These are phyloP conservation scores for Scotopteryx bipunctaria DNA, from an alignment of 2,888 invertebrate genomes.

Conservation along the genomic window DNA sequence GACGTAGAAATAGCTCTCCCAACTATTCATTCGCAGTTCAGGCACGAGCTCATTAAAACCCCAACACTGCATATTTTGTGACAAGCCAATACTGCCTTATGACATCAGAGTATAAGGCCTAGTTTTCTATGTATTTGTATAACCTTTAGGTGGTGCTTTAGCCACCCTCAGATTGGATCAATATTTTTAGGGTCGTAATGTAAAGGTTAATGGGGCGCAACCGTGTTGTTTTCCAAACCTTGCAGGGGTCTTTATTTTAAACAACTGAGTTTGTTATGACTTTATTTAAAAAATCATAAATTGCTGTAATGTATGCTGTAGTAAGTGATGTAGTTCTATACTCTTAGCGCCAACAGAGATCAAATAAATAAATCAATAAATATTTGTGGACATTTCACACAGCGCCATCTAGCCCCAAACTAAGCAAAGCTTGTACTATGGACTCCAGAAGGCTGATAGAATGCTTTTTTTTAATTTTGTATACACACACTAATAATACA, in stretches of 20 bases:
- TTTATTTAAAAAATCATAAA: too few species aligned
- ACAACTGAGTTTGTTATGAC: too few species aligned
- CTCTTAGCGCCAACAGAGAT: too few species aligned
- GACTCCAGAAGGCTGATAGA: too few species aligned
- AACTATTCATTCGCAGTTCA: slow-evolving; percentile 49
- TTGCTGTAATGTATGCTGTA: too few species aligned
- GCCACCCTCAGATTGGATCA: slow-evolving; percentile 25
- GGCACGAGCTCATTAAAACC: slow-evolving; percentile 54
- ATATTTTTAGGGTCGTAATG: slow-evolving; percentile 30
- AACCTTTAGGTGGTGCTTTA: background rate
- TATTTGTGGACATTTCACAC: too few species aligned
- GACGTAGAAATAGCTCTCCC: slow-evolving; percentile 34
- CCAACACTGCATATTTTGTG: slow-evolving; percentile 19
- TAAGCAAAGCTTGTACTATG: too few species aligned
- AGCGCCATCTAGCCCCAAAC: too few species aligned
- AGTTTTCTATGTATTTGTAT: background rate
- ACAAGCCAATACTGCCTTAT: slow-evolving; percentile 6
- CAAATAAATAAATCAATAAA: too few species aligned
- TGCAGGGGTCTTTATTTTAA: background rate
- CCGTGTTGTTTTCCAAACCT: background rate
- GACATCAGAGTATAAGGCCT: background rate
- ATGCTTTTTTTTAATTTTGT: too few species aligned
- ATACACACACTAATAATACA: too few species aligned
- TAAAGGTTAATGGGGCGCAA: slow-evolving; percentile 29
- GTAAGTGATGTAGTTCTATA: too few species aligned